Percentiles rank a stretch among this genome's conserved stretches.
Evolutionary conservation across 2,888 invertebrate genomes (phyloP).

Genomic region (Himalopsyche anomala): DNA sequence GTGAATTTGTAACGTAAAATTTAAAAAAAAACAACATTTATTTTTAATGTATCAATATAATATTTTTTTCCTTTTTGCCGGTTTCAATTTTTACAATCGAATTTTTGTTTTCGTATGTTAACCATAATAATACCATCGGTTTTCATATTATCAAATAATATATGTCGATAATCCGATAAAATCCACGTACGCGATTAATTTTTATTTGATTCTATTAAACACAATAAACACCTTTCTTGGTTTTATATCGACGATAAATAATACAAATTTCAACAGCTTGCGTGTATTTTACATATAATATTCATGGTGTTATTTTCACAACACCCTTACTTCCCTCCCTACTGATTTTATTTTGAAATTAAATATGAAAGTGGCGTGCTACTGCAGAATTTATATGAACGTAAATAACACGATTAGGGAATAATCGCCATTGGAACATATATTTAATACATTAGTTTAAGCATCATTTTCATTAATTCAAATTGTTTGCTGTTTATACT

Average conservation of each 20-base stretch:
- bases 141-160: no score
- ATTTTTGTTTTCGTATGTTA: no score
- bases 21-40: no score
- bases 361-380: constrained; percentile 1
- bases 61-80: no score
- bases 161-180: no score
- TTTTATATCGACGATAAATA: constrained; percentile 8
- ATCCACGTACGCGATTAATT: neutral
- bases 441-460: neutral
- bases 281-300: constrained; percentile 15
- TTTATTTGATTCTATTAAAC: neutral
- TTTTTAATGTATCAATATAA: no score
- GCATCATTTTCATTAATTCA: no score
- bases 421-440: neutral
- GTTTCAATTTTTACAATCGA: no score
- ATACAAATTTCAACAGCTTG: neutral
- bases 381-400: neutral
- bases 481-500: no score
- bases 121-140: no score
- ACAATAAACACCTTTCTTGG: neutral
- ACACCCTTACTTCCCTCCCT: neutral
- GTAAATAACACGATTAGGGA: neutral
- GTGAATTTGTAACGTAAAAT: no score
- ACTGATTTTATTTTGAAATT: neutral
- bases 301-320: neutral